Percentiles rank a stretch among this genome's conserved stretches.
Conservation (phyloP, 1,140 invertebrate genomes). For the Apis cerana region DNA sequence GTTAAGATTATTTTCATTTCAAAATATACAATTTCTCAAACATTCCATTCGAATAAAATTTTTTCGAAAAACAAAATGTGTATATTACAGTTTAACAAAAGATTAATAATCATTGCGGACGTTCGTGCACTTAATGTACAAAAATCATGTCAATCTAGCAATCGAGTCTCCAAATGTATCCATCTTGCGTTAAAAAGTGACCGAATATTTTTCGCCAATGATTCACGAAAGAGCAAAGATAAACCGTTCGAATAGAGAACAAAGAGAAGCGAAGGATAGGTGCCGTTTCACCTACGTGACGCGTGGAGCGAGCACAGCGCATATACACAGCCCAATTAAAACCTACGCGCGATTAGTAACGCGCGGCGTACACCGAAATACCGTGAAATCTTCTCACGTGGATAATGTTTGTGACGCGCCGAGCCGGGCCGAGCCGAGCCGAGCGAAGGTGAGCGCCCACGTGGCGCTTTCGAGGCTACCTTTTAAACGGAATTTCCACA, state of each 20-base stretch:
- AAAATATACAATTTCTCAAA: too few relatives aligned
- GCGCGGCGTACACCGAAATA: background rate
- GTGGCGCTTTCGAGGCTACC: conserved; percentile 65
- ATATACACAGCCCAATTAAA: conserved; percentile 64
- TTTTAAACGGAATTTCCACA: conserved; percentile 56
- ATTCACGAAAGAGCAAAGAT: background rate
- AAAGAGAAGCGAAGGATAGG: conserved; percentile 9
- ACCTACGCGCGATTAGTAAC: conserved; percentile 54
- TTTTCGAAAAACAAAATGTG: too few relatives aligned
- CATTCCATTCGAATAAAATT: too few relatives aligned
- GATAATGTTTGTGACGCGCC: background rate
- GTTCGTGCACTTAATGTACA: too few relatives aligned
- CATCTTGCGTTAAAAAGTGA: too few relatives aligned
- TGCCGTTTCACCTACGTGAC: conserved; percentile 50
- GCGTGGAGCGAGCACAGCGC: conserved; percentile 25
- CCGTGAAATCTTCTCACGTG: conserved; percentile 59
- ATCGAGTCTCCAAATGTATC: too few relatives aligned
- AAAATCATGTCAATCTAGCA: too few relatives aligned
- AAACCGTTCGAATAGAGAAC: background rate
- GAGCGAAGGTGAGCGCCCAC: conserved; percentile 64
- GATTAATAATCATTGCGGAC: too few relatives aligned
- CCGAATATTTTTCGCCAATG: too few relatives aligned
- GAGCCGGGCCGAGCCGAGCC: background rate
- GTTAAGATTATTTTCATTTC: too few relatives aligned
- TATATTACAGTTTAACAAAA: too few relatives aligned